Base-by-base conservation (phyloP, 2,113 vertebrate species). In the Donacobius atricapilla region DNA sequence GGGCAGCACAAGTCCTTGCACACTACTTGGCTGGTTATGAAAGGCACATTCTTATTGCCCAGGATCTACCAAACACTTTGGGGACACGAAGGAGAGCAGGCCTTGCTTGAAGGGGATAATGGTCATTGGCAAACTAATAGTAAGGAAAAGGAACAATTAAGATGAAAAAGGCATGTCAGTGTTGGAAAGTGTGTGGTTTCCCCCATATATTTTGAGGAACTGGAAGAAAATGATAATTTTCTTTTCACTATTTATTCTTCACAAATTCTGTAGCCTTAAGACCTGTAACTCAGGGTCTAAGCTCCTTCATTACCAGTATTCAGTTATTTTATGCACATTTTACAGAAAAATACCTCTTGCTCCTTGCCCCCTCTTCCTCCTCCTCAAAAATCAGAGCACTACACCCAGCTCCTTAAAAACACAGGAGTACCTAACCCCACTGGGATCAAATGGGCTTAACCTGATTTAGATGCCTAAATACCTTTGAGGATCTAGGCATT, bases 401-500 rank as follows among this genome's bases (percentile, higher is more conserved):
- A 70, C 11, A n/a, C 7, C 1, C n/a, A 51, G 11, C 5, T 76
- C n/a, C 58, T 71, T 65, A 80, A 83, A 94, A 93, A 33, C 63
- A 54, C 0, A 1, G 60, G 39, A 39, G 13, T 63, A 76, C 47
- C 47, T 80, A 93, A 81, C 39, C 16, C 50, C 48, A 25, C 15
- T 56, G 54, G 68, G 42, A 70, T 90, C 33, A 40, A 90, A 90
- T 15, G 83, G 47, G 44, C 50, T 93, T 93, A 92, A 60, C 35
- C 42, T 86, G 71, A 89, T 73, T 90, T 89, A 90, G 33, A 35
- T 58, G 40, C 54, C 79, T 93, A 70, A 88, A 88, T 69, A 80
- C 54, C 66, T 90, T 54, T 53, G 54, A 90, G 79, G 54, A 95
- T 88, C 45, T 89, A 85, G 80, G 42, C 19, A 86, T 91, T 95